A percentile compares a stretch with the other conserved stretches of the same genome.
These are phyloP conservation scores for Hypsibius dujardini DNA, from an alignment of 1,140 invertebrate species.

Conservation along the genomic window DNA sequence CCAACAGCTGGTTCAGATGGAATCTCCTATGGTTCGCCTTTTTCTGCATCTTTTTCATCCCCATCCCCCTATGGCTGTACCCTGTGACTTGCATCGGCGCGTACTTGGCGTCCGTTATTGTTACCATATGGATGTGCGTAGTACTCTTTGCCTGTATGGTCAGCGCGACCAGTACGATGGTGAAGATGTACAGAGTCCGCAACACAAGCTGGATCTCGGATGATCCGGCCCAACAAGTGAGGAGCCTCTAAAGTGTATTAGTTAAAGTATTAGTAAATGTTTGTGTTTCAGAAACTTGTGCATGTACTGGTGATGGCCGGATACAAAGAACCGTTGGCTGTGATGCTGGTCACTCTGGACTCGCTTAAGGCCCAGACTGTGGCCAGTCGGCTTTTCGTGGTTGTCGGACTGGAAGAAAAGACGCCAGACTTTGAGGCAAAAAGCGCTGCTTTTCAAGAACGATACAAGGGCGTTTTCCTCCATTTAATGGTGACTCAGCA, in stretches of 20 bases:
- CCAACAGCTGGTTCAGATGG: no score
- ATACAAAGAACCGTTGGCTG: conserved; percentile 24
- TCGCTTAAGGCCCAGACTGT: conserved; percentile 23
- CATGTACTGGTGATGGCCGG: no score
- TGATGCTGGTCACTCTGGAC: no score
- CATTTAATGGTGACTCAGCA: conserved; percentile 26
- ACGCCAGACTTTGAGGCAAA: conserved; percentile 24
- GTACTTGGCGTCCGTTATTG: no score
- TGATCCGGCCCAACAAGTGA: no score
- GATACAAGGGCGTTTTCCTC: conserved; percentile 24
- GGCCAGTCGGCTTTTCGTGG: conserved; percentile 24
- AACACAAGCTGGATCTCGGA: conserved; percentile 24
- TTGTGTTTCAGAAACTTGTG: no score
- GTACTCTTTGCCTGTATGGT: not conserved
- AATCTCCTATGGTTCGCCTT: no score
- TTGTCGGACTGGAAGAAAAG: conserved; percentile 25
- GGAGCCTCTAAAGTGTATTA: no score
- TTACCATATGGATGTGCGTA: no score
- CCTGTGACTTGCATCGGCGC: no score
- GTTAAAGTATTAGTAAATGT: conserved; percentile 24
- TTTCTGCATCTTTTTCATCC: no score
- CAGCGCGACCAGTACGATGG: not conserved
- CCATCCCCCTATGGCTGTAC: no score
- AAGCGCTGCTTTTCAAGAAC: conserved; percentile 20
- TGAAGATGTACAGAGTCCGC: not conserved